Evolutionary conservation across 2,113 vertebrate genomes (phyloP).

Genomic region (Neotoma lepida): DNA sequence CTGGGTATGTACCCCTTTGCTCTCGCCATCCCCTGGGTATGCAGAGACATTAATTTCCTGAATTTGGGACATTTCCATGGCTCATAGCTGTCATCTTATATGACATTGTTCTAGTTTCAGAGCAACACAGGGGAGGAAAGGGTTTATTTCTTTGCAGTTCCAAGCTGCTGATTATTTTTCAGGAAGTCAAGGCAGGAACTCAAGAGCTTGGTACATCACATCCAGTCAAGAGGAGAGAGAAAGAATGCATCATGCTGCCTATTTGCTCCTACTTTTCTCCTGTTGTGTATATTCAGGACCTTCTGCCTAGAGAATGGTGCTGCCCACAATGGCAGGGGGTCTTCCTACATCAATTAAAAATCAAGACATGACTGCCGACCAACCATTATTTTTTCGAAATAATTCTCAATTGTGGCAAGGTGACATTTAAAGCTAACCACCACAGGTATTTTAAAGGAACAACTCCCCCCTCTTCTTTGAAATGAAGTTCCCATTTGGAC

Average conservation of each 20-base stretch:
- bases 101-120: background rate
- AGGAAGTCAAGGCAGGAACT: background rate
- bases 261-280: background rate
- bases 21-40: fast-evolving
- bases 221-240: background rate
- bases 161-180: background rate
- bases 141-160: background rate
- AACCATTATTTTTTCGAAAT: too few species aligned
- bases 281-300: too few species aligned
- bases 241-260: background rate
- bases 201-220: too few species aligned
- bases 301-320: background rate
- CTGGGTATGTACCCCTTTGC: background rate
- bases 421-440: background rate
- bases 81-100: background rate
- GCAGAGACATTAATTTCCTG: fast-evolving
- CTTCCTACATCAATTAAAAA: background rate
- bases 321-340: background rate
- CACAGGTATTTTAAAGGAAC: background rate
- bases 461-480: too few species aligned
- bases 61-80: background rate
- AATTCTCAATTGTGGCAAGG: background rate
- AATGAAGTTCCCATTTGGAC: background rate
- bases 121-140: background rate
- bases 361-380: too few species aligned